phyloP scores from a whole-genome alignment of 1,140 invertebrate species.

The Globodera rostochiensis region DNA sequence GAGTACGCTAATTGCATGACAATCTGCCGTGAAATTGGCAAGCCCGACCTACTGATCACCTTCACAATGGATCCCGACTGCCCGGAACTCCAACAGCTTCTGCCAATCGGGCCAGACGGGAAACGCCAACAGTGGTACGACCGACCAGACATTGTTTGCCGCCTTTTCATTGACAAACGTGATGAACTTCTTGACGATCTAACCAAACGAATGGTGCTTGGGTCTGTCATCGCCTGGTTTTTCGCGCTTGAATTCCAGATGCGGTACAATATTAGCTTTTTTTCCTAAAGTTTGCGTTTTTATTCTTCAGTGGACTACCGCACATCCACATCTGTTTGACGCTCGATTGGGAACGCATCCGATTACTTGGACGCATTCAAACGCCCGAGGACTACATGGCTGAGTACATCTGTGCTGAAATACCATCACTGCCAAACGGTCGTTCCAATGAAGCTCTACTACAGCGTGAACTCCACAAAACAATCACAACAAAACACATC shows the following conservation, averaged over 20 bases:
- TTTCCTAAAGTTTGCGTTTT: too few relatives aligned
- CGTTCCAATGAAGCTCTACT: not conserved
- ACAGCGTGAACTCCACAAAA: not conserved
- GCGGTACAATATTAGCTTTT: not conserved
- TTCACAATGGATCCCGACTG: not conserved
- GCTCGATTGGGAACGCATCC: slow-evolving; percentile 8
- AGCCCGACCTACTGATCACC: not conserved
- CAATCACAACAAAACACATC: not conserved
- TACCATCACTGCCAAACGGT: not conserved
- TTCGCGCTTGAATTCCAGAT: not conserved
- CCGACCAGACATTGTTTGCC: not conserved
- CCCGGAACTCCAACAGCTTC: not conserved
- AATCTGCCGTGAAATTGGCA: slow-evolving; percentile 1
- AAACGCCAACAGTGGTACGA: not conserved
- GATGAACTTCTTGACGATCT: not conserved
- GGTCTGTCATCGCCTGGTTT: not conserved
- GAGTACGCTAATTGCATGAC: slow-evolving; percentile 11
- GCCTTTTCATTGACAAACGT: not conserved
- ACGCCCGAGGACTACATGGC: not conserved
- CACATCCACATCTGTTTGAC: slow-evolving; percentile 1
- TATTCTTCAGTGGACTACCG: too few relatives aligned
- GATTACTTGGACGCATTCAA: not conserved
- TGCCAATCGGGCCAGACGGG: not conserved
- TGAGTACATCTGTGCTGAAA: slow-evolving; percentile 2
- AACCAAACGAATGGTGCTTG: not conserved